Evolutionary conservation across 2,113 vertebrate genomes (phyloP).

Genomic region (Emberiza fucata): DNA sequence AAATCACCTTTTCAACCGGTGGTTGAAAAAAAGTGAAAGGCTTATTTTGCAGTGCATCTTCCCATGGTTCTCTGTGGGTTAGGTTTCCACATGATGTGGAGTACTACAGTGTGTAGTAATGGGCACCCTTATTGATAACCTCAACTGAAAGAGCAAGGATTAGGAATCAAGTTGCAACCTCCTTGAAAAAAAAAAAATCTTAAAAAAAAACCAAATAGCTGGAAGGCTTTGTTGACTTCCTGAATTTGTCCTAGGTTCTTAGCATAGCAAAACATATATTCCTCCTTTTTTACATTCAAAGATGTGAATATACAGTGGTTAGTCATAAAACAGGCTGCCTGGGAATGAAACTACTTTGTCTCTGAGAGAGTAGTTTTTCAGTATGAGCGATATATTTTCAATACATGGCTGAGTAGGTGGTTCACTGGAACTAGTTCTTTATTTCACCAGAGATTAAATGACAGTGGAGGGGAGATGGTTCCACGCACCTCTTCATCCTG

Average conservation of each 20-base stretch:
- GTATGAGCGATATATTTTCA: neutral
- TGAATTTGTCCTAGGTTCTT: neutral
- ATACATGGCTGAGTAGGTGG: neutral
- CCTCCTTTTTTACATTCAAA: neutral
- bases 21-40: neutral
- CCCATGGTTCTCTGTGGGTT: neutral
- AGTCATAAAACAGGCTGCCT: neutral
- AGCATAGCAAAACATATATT: neutral
- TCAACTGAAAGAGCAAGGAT: constrained; percentile 1
- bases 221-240: neutral
- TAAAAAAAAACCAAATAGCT: neutral
- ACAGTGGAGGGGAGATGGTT: neutral
- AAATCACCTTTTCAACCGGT: neutral
- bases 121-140: constrained; percentile 15
- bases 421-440: neutral
- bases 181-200: neutral
- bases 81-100: neutral
- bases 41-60: neutral
- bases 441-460: neutral
- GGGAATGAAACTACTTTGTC: neutral
- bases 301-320: neutral
- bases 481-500: neutral
- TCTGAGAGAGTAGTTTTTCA: neutral
- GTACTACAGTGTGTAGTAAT: neutral
- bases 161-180: constrained; percentile 15